A percentile compares a stretch with the other conserved stretches of the same genome.
Evolutionary conservation across 1,140 invertebrate genomes (phyloP).

Genomic region (Drosophila funebris): DNA sequence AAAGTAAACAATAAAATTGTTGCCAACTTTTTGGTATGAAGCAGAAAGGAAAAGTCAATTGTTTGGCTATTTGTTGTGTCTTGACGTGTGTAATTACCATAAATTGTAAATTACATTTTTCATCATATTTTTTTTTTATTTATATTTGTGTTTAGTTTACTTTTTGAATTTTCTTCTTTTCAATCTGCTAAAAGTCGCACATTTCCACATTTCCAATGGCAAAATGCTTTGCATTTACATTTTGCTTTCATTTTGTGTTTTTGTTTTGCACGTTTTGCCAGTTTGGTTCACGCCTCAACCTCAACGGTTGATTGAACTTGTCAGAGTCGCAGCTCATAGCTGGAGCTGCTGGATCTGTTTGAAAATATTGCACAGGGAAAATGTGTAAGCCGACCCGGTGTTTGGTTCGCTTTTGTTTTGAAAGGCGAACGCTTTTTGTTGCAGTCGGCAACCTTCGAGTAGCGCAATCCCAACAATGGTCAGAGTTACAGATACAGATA

Average conservation of each 20-base stretch:
- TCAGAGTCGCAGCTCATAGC: slow-evolving; percentile 42
- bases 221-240: slow-evolving; percentile 73
- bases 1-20: slow-evolving; percentile 59
- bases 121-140: slow-evolving; percentile 43
- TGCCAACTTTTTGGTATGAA: slow-evolving; percentile 37
- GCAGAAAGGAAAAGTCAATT: slow-evolving; percentile 80
- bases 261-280: slow-evolving; percentile 37
- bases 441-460: slow-evolving; percentile 3
- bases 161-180: slow-evolving; percentile 9
- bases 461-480: slow-evolving; percentile 3
- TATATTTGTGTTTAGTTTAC: slow-evolving; percentile 43
- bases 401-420: slow-evolving; percentile 40
- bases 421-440: slow-evolving; percentile 66
- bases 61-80: slow-evolving; percentile 52
- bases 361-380: slow-evolving; percentile 44
- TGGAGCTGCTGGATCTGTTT: slow-evolving; percentile 39
- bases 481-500: slow-evolving; percentile 37
- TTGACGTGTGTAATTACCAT: slow-evolving; percentile 77
- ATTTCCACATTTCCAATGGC: slow-evolving; percentile 56
- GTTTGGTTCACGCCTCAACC: slow-evolving; percentile 71
- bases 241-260: slow-evolving; percentile 17
- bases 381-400: slow-evolving; percentile 22
- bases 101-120: slow-evolving; percentile 78
- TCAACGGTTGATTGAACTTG: slow-evolving; percentile 80
- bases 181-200: slow-evolving; percentile 73